Conservation (phyloP, 2,888 invertebrate species). For the Cantharis nigra region DNA sequence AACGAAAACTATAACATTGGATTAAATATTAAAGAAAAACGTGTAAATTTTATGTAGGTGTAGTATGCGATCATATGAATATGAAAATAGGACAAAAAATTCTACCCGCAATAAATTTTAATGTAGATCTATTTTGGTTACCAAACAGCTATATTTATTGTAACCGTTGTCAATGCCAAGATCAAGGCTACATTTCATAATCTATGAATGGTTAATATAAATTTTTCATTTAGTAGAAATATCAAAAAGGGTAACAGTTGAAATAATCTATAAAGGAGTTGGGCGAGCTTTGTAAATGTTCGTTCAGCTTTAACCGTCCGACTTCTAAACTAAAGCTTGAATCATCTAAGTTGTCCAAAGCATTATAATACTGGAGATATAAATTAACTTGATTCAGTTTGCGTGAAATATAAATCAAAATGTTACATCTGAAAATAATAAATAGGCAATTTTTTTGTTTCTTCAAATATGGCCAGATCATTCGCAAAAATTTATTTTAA, state of each 20-base stretch:
- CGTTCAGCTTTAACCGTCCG: not conserved
- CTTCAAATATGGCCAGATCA: not conserved
- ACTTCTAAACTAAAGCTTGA: not conserved
- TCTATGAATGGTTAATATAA: not conserved
- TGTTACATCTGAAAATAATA: not conserved
- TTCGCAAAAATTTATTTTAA: not conserved
- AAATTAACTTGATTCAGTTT: not conserved
- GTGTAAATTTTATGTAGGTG: not conserved
- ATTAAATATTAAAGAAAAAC: not conserved
- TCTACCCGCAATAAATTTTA: not conserved
- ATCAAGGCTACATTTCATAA: not conserved
- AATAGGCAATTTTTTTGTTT: not conserved
- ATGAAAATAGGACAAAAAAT: not conserved
- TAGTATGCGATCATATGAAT: not conserved
- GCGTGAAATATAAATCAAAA: not conserved
- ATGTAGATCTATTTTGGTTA: not conserved
- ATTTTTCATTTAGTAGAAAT: not conserved
- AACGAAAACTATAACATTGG: not conserved
- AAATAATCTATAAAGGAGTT: not conserved
- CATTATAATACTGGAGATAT: not conserved
- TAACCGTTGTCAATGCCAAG: not conserved
- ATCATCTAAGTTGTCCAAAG: not conserved
- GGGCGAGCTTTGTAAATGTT: not conserved
- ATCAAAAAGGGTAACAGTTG: not conserved
- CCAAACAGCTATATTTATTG: not conserved